Evolutionary conservation across 1,140 invertebrate genomes (phyloP), one percentile per base, ranked within the genome.

Genomic region (Megalopta genalis): DNA sequence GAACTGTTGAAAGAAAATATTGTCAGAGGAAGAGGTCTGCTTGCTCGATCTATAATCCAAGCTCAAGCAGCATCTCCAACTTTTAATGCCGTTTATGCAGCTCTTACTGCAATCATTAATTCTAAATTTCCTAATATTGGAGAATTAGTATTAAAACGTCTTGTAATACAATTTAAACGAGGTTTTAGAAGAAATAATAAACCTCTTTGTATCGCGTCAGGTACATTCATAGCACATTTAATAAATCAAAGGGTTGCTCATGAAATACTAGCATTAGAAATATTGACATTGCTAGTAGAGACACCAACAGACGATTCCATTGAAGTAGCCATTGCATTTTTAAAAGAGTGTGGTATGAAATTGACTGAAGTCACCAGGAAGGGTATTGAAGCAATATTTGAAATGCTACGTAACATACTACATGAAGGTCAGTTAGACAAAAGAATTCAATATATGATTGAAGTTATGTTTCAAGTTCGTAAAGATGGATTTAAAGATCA

Each of bases 111-210:
- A 37, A 96, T 99, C 25, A 97, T 99, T 18, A 99, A 99, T 92
- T 98, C 98, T 0, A 99, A 99, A 93, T 99, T 99, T 92, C 99
- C 99, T 0, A 97, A 99, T 91, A 99, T 99, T 87, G 99, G 99
- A 7, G 98, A 99, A 93, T 93, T 99, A 42, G 91, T 99, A 57
- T 90, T 99, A 0, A 97, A 96, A 90, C 94, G 99, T 86, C 93
- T 99, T 76, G 96, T 99, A 10, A 95, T 99, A 54, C 98, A 99
- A 88, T 99, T 99, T 89, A 96, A 97, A 91, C 94, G 98, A 86
- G 97, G 97, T 9, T 99, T 97, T 89, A 96, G 96, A 79, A 95
- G 98, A 77, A 99, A 99, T 92, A 98, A 99, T 87, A 99, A 99
- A 92, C 90, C 94, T 10, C 94, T 96, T 0, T 99, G 99, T 90